A percentile compares a stretch with the other conserved stretches of the same genome.
Evolutionary conservation across 2,113 vertebrate species (phyloP).

Genomic region (Calcarius ornatus): DNA sequence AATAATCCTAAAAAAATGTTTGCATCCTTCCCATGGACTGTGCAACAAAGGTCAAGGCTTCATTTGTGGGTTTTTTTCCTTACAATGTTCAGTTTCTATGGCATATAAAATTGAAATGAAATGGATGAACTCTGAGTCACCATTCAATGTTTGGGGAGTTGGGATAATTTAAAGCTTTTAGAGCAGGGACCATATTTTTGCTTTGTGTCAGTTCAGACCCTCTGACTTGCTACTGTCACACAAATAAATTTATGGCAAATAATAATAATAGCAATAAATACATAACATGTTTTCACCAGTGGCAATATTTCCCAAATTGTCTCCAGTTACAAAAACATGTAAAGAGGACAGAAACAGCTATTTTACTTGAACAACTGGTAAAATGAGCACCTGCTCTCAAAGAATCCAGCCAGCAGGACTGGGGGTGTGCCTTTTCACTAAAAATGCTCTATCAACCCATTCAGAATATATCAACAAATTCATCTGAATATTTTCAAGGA

Average conservation of each 20-base stretch:
- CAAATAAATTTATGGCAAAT: background rate
- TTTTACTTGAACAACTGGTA: background rate
- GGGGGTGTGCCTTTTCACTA: background rate
- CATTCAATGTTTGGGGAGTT: background rate
- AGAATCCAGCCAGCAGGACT: background rate
- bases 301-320: background rate
- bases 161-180: background rate
- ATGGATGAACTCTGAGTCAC: background rate
- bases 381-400: background rate
- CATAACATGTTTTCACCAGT: background rate
- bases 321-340: background rate
- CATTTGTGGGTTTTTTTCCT: background rate
- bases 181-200: background rate
- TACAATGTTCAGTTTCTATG: background rate
- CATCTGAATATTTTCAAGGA: background rate
- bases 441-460: background rate
- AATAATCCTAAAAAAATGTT: background rate
- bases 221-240: background rate
- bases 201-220: background rate
- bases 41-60: background rate
- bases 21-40: background rate
- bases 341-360: background rate
- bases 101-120: background rate
- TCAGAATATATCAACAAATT: background rate
- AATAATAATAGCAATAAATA: background rate